These are phyloP conservation scores for Lycophotia porphyrea DNA, from an alignment of 2,888 invertebrate species.

Conservation along the genomic window DNA sequence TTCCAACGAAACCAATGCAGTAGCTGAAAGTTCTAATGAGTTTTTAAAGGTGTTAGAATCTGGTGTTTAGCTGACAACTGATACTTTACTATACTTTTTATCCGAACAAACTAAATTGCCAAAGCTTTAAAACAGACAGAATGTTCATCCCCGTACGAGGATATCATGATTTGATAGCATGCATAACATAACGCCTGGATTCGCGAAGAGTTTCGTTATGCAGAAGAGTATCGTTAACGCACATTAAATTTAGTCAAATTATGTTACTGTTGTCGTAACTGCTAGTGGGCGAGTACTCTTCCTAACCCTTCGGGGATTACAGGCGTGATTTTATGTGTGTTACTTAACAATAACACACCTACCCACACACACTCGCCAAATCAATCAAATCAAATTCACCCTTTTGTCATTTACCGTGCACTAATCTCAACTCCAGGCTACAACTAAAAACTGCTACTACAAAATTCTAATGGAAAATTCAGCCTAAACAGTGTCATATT, in stretches of 20 bases:
- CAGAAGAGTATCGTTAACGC: neutral
- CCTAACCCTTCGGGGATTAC: too few species aligned
- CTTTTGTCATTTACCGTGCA: neutral
- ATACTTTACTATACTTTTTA: too few species aligned
- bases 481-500: neutral
- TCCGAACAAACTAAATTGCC: neutral
- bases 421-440: neutral
- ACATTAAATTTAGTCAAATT: neutral
- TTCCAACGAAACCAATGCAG: neutral
- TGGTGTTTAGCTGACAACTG: neutral
- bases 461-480: neutral
- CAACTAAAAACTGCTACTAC: too few species aligned
- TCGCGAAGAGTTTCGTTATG: neutral
- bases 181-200: neutral
- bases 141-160: neutral
- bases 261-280: neutral
- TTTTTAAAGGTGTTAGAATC: neutral
- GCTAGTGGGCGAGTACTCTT: too few species aligned
- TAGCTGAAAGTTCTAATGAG: neutral
- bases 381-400: too few species aligned
- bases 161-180: neutral
- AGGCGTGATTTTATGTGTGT: too few species aligned
- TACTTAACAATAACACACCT: too few species aligned
- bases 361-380: too few species aligned
- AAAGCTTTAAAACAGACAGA: neutral